Evolutionary conservation across 2,113 vertebrate genomes (phyloP), one percentile per base, ranked within the genome.

Genomic region (Oceanites oceanicus): DNA sequence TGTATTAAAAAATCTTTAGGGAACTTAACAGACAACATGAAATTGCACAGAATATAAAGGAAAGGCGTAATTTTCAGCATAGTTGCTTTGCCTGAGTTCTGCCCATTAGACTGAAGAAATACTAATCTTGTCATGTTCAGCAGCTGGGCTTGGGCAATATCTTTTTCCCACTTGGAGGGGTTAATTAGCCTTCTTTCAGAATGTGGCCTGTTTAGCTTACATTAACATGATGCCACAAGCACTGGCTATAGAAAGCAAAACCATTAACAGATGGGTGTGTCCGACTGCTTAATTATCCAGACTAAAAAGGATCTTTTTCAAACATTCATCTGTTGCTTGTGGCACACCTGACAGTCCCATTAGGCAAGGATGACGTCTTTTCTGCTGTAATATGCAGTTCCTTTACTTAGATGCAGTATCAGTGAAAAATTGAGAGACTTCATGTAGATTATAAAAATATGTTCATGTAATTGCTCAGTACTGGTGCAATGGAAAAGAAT

Each of bases 171-270:
- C 80, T 97, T 86, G 63, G 71, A 94, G 79, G 67, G 92, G 90
- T 98, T 98, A 98, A 98, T 98, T 98, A 98, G 90, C 91, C 85
- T 96, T 97, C 97, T 98, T 98, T 98, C 96, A 97, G 86, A 97
- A 96, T 92, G 91, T 91, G 94, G 77, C 80, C 91, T 98, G 94
- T 98, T 98, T 97, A 97, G 95, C 92, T 97, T 96, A 94, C 70
- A 94, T 97, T 98, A 91, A 62, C 65, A 86, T 98, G 96, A 92
- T 97, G 96, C 92, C 96, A 79, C 82, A 94, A 93, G 90, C 92
- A 40, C 68, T 96, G 75, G 63, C 96, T 92, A 44, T 95, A 96
- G 92, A 98, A 97, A 97, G 95, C 84, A 95, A 92, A 97, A 87
- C 91, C 87, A 56, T 98, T 98, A 98, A 96, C 85, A 97, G 96